Evolutionary conservation across 2,888 invertebrate genomes (phyloP), one percentile per base, ranked within the genome.

Genomic region (Scaptomyza polygonia): DNA sequence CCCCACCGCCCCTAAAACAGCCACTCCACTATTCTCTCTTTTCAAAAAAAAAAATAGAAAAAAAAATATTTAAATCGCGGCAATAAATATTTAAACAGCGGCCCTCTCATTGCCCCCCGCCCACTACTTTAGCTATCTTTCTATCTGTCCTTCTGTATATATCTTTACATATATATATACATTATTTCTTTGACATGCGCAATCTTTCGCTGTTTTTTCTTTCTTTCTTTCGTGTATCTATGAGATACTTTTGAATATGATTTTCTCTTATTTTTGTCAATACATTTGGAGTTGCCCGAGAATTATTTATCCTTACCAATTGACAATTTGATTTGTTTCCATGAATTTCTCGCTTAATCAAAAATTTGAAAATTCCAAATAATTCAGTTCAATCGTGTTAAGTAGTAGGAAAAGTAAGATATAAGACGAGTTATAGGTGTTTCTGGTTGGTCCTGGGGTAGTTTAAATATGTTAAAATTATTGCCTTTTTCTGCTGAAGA

Each of bases 81-180:
- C 43, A 61, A 63, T 63, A 74, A 74, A 74, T 74, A 70, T 70
- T 74, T 70, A 11, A 66, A 56, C 21, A 48, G 44, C 49, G 9
- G n/a, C 21, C 48, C 32, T 9, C 14, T n/a, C 48, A 39, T 40
- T 16, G 7, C 14, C 14, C 16, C 27, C 5, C 14, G 5, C 25
- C 25, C 27, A 9, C n/a, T 47, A 14, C 12, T 36, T 36, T 14
- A 8, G 14, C 14, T 14, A 36, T 40, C 47, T 34, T 39, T 18
- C 18, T 16, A 39, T 39, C 39, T 39, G 2, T 16, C 16, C 36
- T 6, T n/a, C n/a, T 14, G 25, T 25, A 25, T 5, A 25, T 25
- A 21, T n/a, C 5, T n/a, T 3, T 34, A 3, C 6, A n/a, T 36
- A 12, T 34, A 34, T 34, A 5, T 34, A 3, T 36, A 36, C 16